Evolutionary conservation across 2,113 vertebrate species (phyloP), one percentile per base, ranked within the genome.

Genomic region (Physeter macrocephalus): DNA sequence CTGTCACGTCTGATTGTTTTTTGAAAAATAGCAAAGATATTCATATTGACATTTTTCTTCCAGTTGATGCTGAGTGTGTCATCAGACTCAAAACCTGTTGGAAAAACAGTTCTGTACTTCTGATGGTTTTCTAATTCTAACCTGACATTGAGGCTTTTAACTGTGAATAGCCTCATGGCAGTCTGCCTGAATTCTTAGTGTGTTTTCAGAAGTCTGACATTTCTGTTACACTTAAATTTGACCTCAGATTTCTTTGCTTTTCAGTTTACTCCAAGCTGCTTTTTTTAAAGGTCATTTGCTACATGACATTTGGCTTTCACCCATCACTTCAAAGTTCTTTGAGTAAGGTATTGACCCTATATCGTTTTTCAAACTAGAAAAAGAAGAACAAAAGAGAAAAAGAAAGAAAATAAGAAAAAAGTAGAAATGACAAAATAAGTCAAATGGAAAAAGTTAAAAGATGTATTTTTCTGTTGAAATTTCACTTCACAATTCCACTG

Each of bases 121-220:
- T 81, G 82, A 81, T 87, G 39, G 11, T 57, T 96, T 96, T 88
- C 82, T 92, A 97, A 90, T 97, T 96, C 93, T 83, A 92, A 77
- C 83, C 61, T 97, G 97, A 93, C 91, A 67, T 17, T 41, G 61
- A 27, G 18, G 82, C 89, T 97, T 92, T 97, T 95, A 96, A 31
- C 93, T 78, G 49, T 90, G 89, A 96, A 94, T 83, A 96, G 90
- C 83, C 87, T 87, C 20, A 2, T 80, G 34, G 67, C 82, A 94
- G 89, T 94, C 77, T 89, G 57, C 89, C 41, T 82, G 93, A 94
- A 81, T 92, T 92, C 94, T 87, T 80, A 74, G 91, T 95, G 27
- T 93, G 57, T 46, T 29, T 95, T 89, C 97, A 80, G 52, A 95
- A 96, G 52, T 82, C 59, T 97, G 96, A 98, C 97, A 97, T 97